phyloP scores from a whole-genome alignment of 2,797 vertebrate species.

The Xiphorhynchus erythropygius region DNA sequence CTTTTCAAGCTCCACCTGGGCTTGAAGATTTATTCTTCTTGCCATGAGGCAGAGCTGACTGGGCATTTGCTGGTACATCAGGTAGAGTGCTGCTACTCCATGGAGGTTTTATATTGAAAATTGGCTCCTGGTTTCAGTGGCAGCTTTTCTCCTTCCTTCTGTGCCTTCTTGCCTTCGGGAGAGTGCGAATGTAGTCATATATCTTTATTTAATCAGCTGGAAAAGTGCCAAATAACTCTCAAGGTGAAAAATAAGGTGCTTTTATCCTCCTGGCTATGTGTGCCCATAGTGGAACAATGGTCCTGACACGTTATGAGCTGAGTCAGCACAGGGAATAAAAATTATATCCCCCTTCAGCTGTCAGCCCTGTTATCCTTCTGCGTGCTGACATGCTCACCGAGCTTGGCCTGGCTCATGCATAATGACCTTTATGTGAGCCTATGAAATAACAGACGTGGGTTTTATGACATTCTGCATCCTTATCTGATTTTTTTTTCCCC shows the following conservation, averaged over 20 bases:
- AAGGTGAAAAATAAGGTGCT: slow-evolving; percentile 22
- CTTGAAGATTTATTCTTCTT: not conserved
- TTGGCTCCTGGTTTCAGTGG: not conserved
- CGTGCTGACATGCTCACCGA: rapidly evolving
- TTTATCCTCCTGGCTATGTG: not conserved
- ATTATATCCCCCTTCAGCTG: not conserved
- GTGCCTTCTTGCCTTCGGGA: not conserved
- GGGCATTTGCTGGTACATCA: not conserved
- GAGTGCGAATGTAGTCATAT: rapidly evolving
- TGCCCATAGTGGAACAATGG: not conserved
- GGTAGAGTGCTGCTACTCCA: not conserved
- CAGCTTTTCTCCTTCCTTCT: not conserved
- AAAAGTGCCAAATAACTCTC: not conserved
- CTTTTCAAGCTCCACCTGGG: not conserved
- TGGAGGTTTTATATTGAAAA: not conserved
- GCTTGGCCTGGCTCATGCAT: rapidly evolving
- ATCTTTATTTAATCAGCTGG: slow-evolving; percentile 19
- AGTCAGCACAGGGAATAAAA: not conserved
- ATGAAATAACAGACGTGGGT: not conserved
- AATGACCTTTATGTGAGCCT: not conserved
- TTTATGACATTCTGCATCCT: not conserved
- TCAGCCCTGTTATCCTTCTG: not conserved
- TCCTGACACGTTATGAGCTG: not conserved
- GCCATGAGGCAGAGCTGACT: not conserved
- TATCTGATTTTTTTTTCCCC: not conserved